These are phyloP conservation scores for Aurelia aurita complex sp. Pacific DNA, from an alignment of 30 jellyfish, hydroid and myxozoan species.

Conservation along the genomic window DNA sequence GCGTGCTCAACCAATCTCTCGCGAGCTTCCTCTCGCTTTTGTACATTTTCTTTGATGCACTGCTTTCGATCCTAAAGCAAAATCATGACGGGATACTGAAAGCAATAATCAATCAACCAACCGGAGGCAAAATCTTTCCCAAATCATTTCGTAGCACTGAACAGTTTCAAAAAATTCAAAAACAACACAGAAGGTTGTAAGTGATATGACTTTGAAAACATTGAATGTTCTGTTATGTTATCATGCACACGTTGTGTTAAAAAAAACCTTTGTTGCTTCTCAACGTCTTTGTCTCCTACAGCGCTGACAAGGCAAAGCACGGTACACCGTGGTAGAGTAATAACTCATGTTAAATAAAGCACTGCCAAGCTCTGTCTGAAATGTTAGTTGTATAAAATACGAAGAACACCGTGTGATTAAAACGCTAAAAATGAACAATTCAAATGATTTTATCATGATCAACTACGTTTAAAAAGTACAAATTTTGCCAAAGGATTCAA, in stretches of 20 bases:
- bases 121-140: no score
- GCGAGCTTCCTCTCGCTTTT: conserved; percentile 52
- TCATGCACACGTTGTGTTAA: background rate
- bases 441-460: no score
- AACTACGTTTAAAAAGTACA: no score
- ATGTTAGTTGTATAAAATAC: no score
- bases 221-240: background rate
- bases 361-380: no score
- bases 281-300: background rate
- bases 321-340: no score
- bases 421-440: no score
- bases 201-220: background rate
- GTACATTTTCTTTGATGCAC: conserved; percentile 61
- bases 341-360: no score
- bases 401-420: no score
- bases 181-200: background rate
- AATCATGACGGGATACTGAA: background rate
- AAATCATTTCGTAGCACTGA: no score
- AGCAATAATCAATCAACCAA: background rate
- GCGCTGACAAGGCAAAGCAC: background rate
- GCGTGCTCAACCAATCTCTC: conserved; percentile 58
- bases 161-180: no score
- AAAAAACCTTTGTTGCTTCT: background rate
- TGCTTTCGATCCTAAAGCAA: conserved; percentile 49
- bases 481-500: no score